Base-by-base conservation (phyloP, 2,113 vertebrate genomes). In the Argyrosomus japonicus region DNA sequence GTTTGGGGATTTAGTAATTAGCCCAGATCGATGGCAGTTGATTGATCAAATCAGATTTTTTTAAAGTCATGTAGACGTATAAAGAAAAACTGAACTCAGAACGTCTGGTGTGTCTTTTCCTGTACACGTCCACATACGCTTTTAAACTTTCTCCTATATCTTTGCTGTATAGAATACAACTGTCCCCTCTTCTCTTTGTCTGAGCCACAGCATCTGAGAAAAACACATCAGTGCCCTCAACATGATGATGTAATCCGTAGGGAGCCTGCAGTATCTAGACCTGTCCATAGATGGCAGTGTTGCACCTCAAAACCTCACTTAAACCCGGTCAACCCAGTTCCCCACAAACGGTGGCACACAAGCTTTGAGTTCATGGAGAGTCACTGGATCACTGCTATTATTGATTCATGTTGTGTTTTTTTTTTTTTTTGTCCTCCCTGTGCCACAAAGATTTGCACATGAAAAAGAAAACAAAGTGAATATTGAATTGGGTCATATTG, bases 211-310 rank as follows among this genome's bases (percentile, higher is more conserved):
- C 86, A 78, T 89, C 89, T 77, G 61, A 90, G 85, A 90, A 92
- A 91, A 88, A 88, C 84, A 91, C 88, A 90, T 81, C 86, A 89
- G 75, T 65, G 72, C 75, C 84, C 88, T 84, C 81, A 84, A 86
- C 82, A 60, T 71, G 90, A 94, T 95, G 94, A 94, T 94, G 94
- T 95, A 93, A 95, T 95, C 83, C 27, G 36, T 64, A 45, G 54
- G 69, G 43, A 53, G 67, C 60, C 57, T 23, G 79, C 79, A 40
- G 77, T 67, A 13, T 43, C 40, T 5, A 17, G 6, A 56, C 17
- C 25, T 19, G 62, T 10, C 91, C 94, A 74, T 96, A 97, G 97
- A 91, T 96, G 98, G 96, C 95, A 95, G 94, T 97, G 94, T 97
- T 96, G 90, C 60, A 84, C 94, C 91, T 90, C 29, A 19, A 58